Conservation (phyloP, 2,888 invertebrate species). For the Exocentrus adspersus region DNA sequence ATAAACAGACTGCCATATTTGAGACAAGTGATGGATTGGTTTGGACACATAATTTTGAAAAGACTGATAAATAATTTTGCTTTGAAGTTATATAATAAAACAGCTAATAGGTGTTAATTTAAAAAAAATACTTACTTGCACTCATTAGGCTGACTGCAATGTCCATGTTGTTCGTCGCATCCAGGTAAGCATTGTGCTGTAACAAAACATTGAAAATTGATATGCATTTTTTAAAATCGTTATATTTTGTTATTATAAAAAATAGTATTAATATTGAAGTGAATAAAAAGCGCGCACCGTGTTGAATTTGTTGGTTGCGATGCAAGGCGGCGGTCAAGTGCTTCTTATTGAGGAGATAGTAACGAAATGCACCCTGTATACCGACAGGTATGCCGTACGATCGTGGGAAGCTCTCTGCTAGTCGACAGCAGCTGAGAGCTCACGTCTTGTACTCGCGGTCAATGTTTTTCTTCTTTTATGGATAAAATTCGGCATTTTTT, state of each 20-base stretch:
- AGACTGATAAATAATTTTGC: too few relatives aligned
- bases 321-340: conserved; percentile 34
- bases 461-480: conserved; percentile 60
- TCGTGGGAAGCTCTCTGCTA: conserved; percentile 62
- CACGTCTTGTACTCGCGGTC: conserved; percentile 63
- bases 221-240: too few relatives aligned
- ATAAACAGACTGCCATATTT: conserved; percentile 32
- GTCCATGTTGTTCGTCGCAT: conserved; percentile 90
- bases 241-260: too few relatives aligned
- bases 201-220: conserved; percentile 64
- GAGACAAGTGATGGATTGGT: not conserved
- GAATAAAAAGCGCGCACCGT: not conserved
- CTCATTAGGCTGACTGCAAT: conserved; percentile 91
- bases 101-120: too few relatives aligned
- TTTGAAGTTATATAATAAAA: too few relatives aligned
- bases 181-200: conserved; percentile 93
- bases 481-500: conserved; percentile 61
- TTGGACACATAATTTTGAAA: too few relatives aligned
- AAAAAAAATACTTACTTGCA: conserved; percentile 86
- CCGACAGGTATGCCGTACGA: conserved; percentile 61
- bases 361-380: conserved; percentile 58
- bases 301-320: conserved; percentile 6
- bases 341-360: conserved; percentile 41
- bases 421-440: conserved; percentile 61
- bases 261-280: too few relatives aligned